Percentiles rank a stretch among this genome's conserved stretches.
These are phyloP conservation scores for Carposina sasakii DNA, from an alignment of 1,140 invertebrate species.

Conservation along the genomic window DNA sequence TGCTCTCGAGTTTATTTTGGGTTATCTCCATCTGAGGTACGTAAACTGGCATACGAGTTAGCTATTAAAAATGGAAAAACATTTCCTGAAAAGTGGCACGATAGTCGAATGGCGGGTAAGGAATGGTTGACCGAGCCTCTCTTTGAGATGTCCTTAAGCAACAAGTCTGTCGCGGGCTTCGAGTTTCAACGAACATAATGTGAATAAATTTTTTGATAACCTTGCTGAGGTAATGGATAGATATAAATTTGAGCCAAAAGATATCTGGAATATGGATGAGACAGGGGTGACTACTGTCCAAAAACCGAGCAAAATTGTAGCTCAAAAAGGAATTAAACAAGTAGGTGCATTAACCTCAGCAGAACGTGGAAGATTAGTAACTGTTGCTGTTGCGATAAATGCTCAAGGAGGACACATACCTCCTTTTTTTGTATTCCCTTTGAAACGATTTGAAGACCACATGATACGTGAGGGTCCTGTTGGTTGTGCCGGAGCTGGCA, in stretches of 20 bases:
- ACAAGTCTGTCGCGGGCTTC: conserved; percentile 40
- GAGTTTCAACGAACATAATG: conserved; percentile 33
- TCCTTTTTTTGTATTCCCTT: conserved; percentile 10
- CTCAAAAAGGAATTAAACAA: conserved; percentile 35
- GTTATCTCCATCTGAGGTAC: too few relatives aligned
- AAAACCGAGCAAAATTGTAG: conserved; percentile 26
- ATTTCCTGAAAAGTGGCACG: too few relatives aligned
- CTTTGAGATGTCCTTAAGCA: too few relatives aligned
- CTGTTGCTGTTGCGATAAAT: conserved; percentile 20
- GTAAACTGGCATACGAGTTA: too few relatives aligned
- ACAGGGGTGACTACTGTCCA: conserved; percentile 17
- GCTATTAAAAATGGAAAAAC: too few relatives aligned
- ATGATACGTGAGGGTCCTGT: background rate
- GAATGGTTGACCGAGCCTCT: too few relatives aligned
- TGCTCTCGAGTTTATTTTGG: too few relatives aligned
- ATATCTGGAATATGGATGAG: conserved; percentile 15
- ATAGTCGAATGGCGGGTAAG: too few relatives aligned
- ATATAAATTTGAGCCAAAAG: conserved; percentile 1
- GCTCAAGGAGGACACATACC: background rate
- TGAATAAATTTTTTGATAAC: conserved; percentile 29
- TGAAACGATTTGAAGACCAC: background rate
- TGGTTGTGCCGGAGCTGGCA: conserved; percentile 4
- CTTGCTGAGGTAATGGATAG: conserved; percentile 6
- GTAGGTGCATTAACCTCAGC: conserved; percentile 38
- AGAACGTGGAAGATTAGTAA: conserved; percentile 41